phyloP scores from a whole-genome alignment of 2,888 invertebrate genomes.

The Cepaea hortensis region DNA sequence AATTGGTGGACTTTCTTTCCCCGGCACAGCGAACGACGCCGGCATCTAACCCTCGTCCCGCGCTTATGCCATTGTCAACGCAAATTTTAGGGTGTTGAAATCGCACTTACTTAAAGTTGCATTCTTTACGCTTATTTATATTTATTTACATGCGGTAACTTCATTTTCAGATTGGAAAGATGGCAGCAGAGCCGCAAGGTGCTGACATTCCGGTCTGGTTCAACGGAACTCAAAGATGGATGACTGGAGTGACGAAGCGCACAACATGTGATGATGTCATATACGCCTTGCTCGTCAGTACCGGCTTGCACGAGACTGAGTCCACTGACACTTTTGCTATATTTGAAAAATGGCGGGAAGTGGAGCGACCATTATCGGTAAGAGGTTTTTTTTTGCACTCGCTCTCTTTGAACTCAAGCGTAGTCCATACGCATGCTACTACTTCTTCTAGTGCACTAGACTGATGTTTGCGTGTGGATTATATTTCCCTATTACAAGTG shows the following conservation, averaged over 20 bases:
- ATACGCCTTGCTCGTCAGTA: slow-evolving; percentile 81
- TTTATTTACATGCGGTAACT: neutral
- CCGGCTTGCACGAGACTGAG: slow-evolving; percentile 82
- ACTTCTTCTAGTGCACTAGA: too few relatives aligned
- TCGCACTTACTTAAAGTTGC: too few relatives aligned
- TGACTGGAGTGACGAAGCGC: slow-evolving; percentile 85
- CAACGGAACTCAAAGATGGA: slow-evolving; percentile 86
- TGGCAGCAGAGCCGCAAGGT: slow-evolving; percentile 27
- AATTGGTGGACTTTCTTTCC: too few relatives aligned
- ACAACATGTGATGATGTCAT: slow-evolving; percentile 89
- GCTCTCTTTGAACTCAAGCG: too few relatives aligned
- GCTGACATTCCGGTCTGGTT: slow-evolving; percentile 81
- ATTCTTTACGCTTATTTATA: neutral
- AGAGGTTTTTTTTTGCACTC: slow-evolving; percentile 62
- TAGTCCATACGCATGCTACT: too few relatives aligned
- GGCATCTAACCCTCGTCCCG: too few relatives aligned
- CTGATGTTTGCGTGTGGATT: too few relatives aligned
- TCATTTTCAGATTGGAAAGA: neutral
- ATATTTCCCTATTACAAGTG: too few relatives aligned
- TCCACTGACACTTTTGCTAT: slow-evolving; percentile 82
- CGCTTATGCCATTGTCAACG: too few relatives aligned
- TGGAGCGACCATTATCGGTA: slow-evolving; percentile 79
- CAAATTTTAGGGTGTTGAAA: too few relatives aligned
- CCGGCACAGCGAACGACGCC: too few relatives aligned
- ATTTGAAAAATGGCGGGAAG: slow-evolving; percentile 82